Evolutionary conservation across 2,797 vertebrate genomes (phyloP).

Genomic region (Meda fulgida): DNA sequence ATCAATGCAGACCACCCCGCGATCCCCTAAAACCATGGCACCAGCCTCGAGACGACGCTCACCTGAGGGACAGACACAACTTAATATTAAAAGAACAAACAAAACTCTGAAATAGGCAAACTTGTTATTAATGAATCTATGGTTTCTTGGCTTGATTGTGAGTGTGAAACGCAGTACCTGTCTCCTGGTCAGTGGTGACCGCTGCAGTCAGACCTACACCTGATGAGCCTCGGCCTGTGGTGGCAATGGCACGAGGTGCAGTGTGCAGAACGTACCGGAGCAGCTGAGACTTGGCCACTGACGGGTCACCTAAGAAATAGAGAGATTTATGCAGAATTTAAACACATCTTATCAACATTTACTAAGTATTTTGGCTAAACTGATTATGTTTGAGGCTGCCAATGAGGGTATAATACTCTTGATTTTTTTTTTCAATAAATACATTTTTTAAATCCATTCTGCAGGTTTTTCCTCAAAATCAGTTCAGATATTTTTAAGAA

Average conservation of each 20-base stretch:
- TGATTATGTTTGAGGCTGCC: background rate
- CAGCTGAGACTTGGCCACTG: conserved; percentile 96
- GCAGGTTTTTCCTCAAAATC: too few species aligned
- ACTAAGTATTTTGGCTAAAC: background rate
- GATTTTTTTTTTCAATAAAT: too few species aligned
- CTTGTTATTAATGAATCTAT: background rate
- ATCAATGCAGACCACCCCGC: conserved; percentile 96
- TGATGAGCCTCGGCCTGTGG: conserved; percentile 93
- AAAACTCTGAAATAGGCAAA: background rate
- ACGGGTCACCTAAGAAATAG: conserved; percentile 87
- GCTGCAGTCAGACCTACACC: conserved; percentile 95
- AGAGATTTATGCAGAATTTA: background rate
- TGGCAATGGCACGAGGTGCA: conserved; percentile 91
- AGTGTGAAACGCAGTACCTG: conserved; percentile 76
- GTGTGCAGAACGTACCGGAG: conserved; percentile 92
- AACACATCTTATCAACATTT: background rate
- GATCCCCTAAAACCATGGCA: conserved; percentile 95
- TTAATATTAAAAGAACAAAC: background rate
- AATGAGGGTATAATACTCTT: background rate
- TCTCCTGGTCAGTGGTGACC: conserved; percentile 96
- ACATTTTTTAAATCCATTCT: background rate
- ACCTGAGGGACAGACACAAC: conserved; percentile 69
- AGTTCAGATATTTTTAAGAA: too few species aligned
- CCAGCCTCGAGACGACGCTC: conserved; percentile 93
- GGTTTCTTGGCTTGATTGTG: background rate